Percentiles rank a stretch among this genome's conserved stretches.
phyloP scores from a whole-genome alignment of 2,888 invertebrate genomes.

The Callimorpha dominula region DNA sequence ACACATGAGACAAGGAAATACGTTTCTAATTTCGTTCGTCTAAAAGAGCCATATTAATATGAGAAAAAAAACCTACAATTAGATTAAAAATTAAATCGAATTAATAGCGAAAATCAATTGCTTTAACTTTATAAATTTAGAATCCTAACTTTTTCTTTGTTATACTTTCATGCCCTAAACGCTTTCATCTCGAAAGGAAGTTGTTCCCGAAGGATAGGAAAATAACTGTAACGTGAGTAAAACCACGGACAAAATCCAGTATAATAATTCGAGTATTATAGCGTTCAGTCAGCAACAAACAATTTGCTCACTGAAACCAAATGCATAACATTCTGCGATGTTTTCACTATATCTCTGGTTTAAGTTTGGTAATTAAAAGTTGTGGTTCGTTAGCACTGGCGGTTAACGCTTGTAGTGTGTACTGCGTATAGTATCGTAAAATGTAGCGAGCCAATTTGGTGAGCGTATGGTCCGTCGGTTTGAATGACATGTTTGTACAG shows the following conservation, averaged over 20 bases:
- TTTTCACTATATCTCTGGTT: slow-evolving; percentile 65
- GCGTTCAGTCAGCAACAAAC: slow-evolving; percentile 28
- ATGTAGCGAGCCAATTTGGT: slow-evolving; percentile 58
- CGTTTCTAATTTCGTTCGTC: too few relatives aligned
- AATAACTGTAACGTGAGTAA: too few relatives aligned
- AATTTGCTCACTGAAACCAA: slow-evolving; percentile 43
- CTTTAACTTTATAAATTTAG: too few relatives aligned
- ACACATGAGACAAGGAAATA: too few relatives aligned
- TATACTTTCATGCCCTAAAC: too few relatives aligned
- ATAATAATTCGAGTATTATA: neutral
- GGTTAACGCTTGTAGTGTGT: slow-evolving; percentile 53
- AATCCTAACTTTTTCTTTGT: too few relatives aligned
- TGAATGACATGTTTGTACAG: slow-evolving; percentile 39
- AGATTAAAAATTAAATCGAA: too few relatives aligned
- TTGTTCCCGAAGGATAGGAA: too few relatives aligned
- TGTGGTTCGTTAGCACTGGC: slow-evolving; percentile 62
- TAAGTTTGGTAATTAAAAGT: slow-evolving; percentile 83
- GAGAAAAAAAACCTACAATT: too few relatives aligned
- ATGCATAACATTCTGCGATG: slow-evolving; percentile 54
- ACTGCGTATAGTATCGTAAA: neutral
- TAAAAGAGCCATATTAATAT: too few relatives aligned
- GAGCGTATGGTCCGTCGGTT: slow-evolving; percentile 37
- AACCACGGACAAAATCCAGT: neutral
- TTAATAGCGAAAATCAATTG: too few relatives aligned
- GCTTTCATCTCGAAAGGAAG: too few relatives aligned